These are phyloP conservation scores for Scrobipalpa atriplicella DNA, from an alignment of 2,888 invertebrate genomes.

Conservation along the genomic window DNA sequence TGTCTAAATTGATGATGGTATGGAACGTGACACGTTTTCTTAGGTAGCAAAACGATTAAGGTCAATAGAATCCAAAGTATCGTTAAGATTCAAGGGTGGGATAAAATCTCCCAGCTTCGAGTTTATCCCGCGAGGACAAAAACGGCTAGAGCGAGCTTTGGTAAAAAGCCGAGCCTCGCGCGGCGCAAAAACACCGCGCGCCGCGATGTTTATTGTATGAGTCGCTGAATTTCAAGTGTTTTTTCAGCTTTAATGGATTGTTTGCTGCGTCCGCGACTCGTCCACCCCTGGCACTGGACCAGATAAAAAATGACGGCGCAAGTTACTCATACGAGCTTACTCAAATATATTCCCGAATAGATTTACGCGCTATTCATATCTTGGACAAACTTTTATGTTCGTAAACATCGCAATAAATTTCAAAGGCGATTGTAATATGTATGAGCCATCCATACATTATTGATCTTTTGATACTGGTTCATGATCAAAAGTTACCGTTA, in stretches of 20 bases:
- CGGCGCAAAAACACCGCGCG: slow-evolving; percentile 59
- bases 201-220: slow-evolving; percentile 79
- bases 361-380: slow-evolving; percentile 24
- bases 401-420: slow-evolving; percentile 22
- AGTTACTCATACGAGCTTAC: slow-evolving; percentile 28
- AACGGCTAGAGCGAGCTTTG: slow-evolving; percentile 48
- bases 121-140: slow-evolving; percentile 46
- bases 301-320: slow-evolving; percentile 28
- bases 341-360: slow-evolving; percentile 25
- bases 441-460: slow-evolving; percentile 40
- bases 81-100: slow-evolving; percentile 18
- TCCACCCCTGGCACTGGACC: slow-evolving; percentile 46
- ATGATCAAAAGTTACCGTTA: neutral
- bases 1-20: neutral
- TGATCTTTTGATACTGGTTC: neutral
- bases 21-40: neutral
- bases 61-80: slow-evolving; percentile 13
- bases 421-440: slow-evolving; percentile 26
- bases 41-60: slow-evolving; percentile 5
- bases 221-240: slow-evolving; percentile 77
- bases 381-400: slow-evolving; percentile 16
- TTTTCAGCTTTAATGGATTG: slow-evolving; percentile 78
- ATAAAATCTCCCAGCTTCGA: slow-evolving; percentile 34
- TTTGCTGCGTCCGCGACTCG: slow-evolving; percentile 48
- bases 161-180: slow-evolving; percentile 57